A percentile compares a stretch with the other conserved stretches of the same genome.
phyloP scores from a whole-genome alignment of 2,113 vertebrate species.

The Daphoenositta chrysoptera region DNA sequence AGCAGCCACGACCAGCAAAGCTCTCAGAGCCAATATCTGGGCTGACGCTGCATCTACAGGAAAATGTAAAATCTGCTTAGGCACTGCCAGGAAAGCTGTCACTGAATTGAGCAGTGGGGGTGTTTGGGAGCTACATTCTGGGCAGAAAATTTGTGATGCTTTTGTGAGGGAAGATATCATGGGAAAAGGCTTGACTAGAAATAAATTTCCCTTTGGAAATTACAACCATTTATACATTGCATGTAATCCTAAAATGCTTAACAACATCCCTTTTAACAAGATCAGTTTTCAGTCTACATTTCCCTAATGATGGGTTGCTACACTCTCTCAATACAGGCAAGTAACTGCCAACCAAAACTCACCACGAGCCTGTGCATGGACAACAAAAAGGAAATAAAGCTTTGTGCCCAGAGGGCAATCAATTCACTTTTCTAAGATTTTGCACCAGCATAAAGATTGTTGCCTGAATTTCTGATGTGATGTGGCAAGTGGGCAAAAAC shows the following conservation, averaged over 20 bases:
- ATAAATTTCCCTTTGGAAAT: background rate
- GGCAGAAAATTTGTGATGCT: background rate
- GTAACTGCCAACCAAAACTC: background rate
- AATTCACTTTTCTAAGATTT: background rate
- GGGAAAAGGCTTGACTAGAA: background rate
- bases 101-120: background rate
- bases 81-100: background rate
- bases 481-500: background rate
- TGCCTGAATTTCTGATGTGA: background rate
- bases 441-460: background rate
- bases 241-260: background rate
- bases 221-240: background rate
- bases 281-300: background rate
- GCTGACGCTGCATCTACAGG: background rate
- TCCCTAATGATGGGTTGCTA: background rate
- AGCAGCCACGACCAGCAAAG: background rate
- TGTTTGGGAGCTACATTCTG: background rate
- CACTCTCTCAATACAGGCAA: background rate
- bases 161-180: background rate
- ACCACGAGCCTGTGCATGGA: rapidly evolving
- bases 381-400: background rate
- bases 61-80: background rate
- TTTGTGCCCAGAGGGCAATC: background rate
- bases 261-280: background rate
- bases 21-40: background rate